A percentile compares a stretch with the other conserved stretches of the same genome.
Evolutionary conservation across 2,797 vertebrate species (phyloP).

Genomic region (Scolopax rusticola): DNA sequence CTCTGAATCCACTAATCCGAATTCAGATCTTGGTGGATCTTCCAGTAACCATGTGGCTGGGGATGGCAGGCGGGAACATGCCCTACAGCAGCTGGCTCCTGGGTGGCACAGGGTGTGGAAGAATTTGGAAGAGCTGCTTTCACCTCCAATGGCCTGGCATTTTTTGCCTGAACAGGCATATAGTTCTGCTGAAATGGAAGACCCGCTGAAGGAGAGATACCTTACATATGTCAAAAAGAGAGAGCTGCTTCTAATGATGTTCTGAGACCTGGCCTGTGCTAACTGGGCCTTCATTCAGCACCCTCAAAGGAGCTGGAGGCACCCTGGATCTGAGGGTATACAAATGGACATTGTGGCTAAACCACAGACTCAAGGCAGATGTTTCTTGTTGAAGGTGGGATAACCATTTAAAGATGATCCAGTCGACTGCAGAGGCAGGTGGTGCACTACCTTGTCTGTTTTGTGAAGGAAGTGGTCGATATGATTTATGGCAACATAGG

Average conservation of each 20-base stretch:
- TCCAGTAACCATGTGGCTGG: not conserved
- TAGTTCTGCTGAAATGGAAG: not conserved
- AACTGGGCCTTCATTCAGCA: not conserved
- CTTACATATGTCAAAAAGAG: not conserved
- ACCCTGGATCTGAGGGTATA: accelerated
- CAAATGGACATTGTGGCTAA: accelerated
- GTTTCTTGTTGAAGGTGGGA: not conserved
- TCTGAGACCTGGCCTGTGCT: not conserved
- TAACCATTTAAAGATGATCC: accelerated
- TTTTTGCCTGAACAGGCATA: not conserved
- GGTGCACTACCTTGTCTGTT: too few species aligned
- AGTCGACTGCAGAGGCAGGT: too few species aligned
- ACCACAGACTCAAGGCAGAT: not conserved
- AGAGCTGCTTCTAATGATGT: not conserved
- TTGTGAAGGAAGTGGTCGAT: too few species aligned
- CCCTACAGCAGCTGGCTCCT: not conserved
- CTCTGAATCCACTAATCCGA: not conserved
- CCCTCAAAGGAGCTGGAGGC: not conserved
- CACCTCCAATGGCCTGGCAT: not conserved
- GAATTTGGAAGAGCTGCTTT: accelerated
- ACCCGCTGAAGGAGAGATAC: not conserved
- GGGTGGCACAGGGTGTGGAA: not conserved
- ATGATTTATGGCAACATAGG: not conserved
- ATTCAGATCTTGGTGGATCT: not conserved
- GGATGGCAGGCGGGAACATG: accelerated